Base-by-base conservation (phyloP, 2,113 vertebrate species). In the Cinclus mexicanus region DNA sequence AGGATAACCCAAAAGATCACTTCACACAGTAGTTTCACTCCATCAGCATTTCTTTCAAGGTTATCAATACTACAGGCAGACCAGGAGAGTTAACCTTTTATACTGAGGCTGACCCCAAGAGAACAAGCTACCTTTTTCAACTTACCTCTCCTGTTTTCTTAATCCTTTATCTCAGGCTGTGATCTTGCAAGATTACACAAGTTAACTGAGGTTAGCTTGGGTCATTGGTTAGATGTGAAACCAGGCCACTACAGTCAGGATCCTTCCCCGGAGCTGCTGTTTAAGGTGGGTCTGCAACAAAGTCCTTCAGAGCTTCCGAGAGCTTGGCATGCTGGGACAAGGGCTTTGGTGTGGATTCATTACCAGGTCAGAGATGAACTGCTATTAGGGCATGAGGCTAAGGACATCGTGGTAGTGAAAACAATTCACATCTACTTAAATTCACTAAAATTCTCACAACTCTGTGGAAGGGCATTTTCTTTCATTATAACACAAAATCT, bases 1-100 rank as follows among this genome's bases (percentile, higher is more conserved):
- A 75, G 79, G 24, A 24, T 68, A 72, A 59, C 61, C 88, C 31
- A 76, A 91, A 86, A 83, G 44, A 44, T 60, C 41, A 65, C 75
- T 94, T 76, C 90, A 79, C 11, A 63, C 13, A 83, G 71, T 57
- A 7, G 39, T 93, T 74, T 90, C 35, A 83, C 18, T 68, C 56
- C 60, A 92, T 68, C 90, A 92, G 37, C 35, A 70, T 55, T 90
- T 64, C 72, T 92, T 83, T 78, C 85, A 90, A 94, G 60, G 59
- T 83, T 93, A 89, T 67, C 91, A 74, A 74, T 80, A 59, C 59
- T 28, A 61, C 26, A 69, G 69, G 33, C 37, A 89, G 44, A 83
- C 19, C 59, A 88, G 29, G 23, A 37, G 55, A 90, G 37, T 90
- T 92, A 94, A 90, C 56, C 72, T 96, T 71, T 90, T 49, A 35